Conservation (phyloP, 2,888 invertebrate species). For the Pardosa pseudoannulata region DNA sequence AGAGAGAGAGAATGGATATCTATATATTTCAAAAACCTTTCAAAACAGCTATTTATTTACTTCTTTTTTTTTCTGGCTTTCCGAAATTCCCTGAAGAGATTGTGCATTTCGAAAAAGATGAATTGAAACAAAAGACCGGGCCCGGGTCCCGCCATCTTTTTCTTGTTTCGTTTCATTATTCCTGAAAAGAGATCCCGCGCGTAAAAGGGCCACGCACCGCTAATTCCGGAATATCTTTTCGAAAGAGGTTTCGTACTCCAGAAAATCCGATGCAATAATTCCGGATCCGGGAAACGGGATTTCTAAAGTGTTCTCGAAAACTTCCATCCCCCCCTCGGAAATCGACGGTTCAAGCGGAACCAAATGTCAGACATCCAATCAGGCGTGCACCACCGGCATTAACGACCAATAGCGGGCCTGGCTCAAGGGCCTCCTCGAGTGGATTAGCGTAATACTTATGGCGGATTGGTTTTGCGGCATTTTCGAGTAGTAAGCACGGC, state of each 20-base stretch:
- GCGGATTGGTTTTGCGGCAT: conserved; percentile 70
- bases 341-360: conserved; percentile 62
- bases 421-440: conserved; percentile 56
- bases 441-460: conserved; percentile 70
- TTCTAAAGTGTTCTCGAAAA: conserved; percentile 72
- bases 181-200: conserved; percentile 42
- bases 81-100: conserved; percentile 23
- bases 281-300: conserved; percentile 55
- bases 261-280: conserved; percentile 71
- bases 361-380: conserved; percentile 68
- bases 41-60: conserved; percentile 23
- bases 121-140: conserved; percentile 67
- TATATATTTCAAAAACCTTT: not conserved
- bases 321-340: conserved; percentile 62
- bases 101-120: conserved; percentile 54
- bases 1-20: not conserved
- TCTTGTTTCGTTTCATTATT: conserved; percentile 61
- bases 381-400: conserved; percentile 57
- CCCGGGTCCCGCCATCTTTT: conserved; percentile 3
- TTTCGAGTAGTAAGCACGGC: conserved; percentile 69
- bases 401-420: conserved; percentile 59
- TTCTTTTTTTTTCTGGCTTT: not conserved
- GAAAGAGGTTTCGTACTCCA: conserved; percentile 53
- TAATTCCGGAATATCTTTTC: conserved; percentile 70
- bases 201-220: conserved; percentile 61